phyloP scores from a whole-genome alignment of 2,888 invertebrate species.

The Hofmannophila pseudospretella region DNA sequence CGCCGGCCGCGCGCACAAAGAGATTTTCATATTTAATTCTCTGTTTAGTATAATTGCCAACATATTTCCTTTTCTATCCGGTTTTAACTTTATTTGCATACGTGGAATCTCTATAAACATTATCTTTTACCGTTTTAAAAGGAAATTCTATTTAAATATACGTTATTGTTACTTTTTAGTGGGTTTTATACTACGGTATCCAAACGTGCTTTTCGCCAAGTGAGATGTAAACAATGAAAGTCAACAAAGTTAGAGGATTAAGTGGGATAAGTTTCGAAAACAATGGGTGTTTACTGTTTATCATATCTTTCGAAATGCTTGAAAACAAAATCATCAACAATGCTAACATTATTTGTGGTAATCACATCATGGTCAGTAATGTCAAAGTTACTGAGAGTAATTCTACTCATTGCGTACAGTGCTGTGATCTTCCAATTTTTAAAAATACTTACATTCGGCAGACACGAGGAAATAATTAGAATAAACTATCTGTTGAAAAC shows the following conservation, averaged over 20 bases:
- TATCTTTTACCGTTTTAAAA: neutral
- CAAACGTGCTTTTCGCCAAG: too few species aligned
- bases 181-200: too few species aligned
- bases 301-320: neutral
- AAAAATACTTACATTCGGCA: slow-evolving; percentile 21
- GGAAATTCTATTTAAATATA: slow-evolving; percentile 1
- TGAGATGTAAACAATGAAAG: too few species aligned
- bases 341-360: neutral
- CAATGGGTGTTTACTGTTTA: slow-evolving; percentile 2
- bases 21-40: slow-evolving; percentile 69
- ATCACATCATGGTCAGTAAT: slow-evolving; percentile 22
- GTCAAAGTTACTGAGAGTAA: slow-evolving; percentile 38
- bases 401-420: slow-evolving; percentile 33
- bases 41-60: slow-evolving; percentile 62
- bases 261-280: neutral
- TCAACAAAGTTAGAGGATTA: too few species aligned
- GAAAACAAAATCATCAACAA: neutral
- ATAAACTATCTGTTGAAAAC: slow-evolving; percentile 34
- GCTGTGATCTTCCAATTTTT: slow-evolving; percentile 36
- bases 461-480: slow-evolving; percentile 30
- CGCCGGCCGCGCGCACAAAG: slow-evolving; percentile 36
- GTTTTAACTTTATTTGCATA: slow-evolving; percentile 45
- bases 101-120: slow-evolving; percentile 20
- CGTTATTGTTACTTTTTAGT: too few species aligned
- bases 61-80: slow-evolving; percentile 43